Percentiles rank a stretch among this genome's conserved stretches.
These are phyloP conservation scores for Callospermophilus lateralis DNA, from an alignment of 2,113 vertebrate genomes.

Conservation along the genomic window DNA sequence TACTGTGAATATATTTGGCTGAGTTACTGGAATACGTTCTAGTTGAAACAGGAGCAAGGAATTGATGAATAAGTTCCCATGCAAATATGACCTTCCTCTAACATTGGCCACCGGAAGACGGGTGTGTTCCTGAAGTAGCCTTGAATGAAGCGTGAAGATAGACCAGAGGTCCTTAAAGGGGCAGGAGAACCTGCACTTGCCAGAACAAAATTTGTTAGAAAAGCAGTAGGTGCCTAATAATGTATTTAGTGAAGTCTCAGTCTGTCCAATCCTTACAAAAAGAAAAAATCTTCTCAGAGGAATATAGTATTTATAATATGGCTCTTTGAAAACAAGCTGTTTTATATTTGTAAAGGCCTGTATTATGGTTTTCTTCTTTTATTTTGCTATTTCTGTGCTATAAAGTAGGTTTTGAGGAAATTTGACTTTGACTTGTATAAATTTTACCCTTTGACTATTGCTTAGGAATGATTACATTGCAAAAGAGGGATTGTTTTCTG, in stretches of 20 bases:
- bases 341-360: background rate
- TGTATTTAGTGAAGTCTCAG: background rate
- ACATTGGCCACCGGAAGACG: background rate
- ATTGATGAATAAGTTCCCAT: background rate
- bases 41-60: background rate
- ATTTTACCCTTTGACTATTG: slow-evolving; percentile 7
- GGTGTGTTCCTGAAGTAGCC: background rate
- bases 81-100: background rate
- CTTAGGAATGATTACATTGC: slow-evolving; percentile 46
- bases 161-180: background rate
- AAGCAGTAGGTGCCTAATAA: background rate
- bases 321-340: background rate
- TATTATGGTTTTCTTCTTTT: background rate
- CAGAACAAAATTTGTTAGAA: background rate
- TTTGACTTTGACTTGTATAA: background rate
- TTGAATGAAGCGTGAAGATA: background rate
- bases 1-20: background rate
- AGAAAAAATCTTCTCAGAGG: background rate
- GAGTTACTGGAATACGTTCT: background rate
- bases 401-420: slow-evolving; percentile 38
- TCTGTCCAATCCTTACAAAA: background rate
- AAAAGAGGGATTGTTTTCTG: background rate
- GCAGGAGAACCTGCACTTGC: background rate
- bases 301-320: background rate
- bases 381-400: slow-evolving; percentile 10